phyloP scores from a whole-genome alignment of 2,797 vertebrate genomes.

The Myripristis jacobus region DNA sequence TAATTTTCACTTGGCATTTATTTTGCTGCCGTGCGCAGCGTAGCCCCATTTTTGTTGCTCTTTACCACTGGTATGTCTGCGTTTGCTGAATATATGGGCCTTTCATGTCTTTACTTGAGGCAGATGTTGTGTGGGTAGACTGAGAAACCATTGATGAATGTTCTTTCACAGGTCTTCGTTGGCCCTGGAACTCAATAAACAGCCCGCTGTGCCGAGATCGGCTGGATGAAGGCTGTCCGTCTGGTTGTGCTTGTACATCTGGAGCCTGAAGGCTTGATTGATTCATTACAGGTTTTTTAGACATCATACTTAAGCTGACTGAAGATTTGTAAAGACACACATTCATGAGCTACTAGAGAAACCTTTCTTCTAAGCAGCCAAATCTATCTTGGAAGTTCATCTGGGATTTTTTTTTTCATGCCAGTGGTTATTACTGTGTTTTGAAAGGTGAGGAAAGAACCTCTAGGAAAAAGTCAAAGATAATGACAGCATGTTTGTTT shows the following conservation, averaged over 20 bases:
- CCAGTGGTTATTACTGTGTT: background rate
- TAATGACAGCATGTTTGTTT: constrained; percentile 15
- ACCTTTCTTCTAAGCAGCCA: background rate
- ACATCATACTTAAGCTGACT: background rate
- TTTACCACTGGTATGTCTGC: constrained; percentile 8
- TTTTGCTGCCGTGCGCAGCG: background rate
- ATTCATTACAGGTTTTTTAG: constrained; percentile 12
- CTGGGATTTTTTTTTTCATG: background rate
- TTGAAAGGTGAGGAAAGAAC: constrained; percentile 2
- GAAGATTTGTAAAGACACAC: constrained; percentile 4
- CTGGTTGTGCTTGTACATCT: constrained; percentile 36
- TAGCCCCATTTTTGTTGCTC: background rate
- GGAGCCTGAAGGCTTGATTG: constrained; percentile 21
- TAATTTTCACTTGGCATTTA: background rate
- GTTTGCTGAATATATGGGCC: background rate
- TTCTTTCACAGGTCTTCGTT: constrained; percentile 45
- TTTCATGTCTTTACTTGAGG: constrained; percentile 30
- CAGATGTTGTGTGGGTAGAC: constrained; percentile 54
- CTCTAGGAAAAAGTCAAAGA: background rate
- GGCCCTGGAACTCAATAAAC: constrained; percentile 17
- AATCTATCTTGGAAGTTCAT: background rate
- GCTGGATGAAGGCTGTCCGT: constrained; percentile 38
- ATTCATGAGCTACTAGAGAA: background rate
- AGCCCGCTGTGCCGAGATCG: constrained; percentile 19
- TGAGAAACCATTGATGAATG: constrained; percentile 57